Evolutionary conservation across 2,888 invertebrate genomes (phyloP).

Genomic region (Andrena trimmerana): DNA sequence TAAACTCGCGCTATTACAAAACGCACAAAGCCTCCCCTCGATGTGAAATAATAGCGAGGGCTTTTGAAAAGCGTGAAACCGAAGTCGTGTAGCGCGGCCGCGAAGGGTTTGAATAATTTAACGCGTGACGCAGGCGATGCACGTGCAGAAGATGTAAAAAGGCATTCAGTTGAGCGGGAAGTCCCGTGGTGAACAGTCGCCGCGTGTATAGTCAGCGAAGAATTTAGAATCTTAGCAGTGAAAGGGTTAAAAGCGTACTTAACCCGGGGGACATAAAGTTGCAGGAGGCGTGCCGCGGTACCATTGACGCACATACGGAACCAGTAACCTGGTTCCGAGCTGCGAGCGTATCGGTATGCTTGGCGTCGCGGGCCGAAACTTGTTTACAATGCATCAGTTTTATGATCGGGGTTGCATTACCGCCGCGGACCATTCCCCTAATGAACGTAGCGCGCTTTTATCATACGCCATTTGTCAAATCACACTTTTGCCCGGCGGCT

Average conservation of each 20-base stretch:
- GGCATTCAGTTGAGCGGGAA: background rate
- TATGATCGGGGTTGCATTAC: conserved; percentile 51
- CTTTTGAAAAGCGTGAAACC: background rate
- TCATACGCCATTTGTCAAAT: conserved; percentile 70
- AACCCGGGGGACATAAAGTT: conserved; percentile 21
- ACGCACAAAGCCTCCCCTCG: background rate
- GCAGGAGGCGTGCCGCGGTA: background rate
- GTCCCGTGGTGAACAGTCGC: background rate
- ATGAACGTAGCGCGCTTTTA: conserved; percentile 69
- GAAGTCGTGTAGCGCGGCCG: background rate
- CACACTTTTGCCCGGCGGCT: conserved; percentile 47
- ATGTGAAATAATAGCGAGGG: background rate
- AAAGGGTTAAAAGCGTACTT: conserved; percentile 47
- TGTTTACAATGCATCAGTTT: conserved; percentile 63
- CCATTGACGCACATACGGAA: conserved; percentile 11
- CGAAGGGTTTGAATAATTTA: conserved; percentile 25
- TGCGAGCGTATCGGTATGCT: conserved; percentile 14
- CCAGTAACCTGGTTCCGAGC: conserved; percentile 8
- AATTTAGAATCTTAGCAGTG: conserved; percentile 34
- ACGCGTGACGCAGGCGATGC: background rate
- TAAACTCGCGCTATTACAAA: background rate
- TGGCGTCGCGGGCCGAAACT: conserved; percentile 25
- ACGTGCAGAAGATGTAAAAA: background rate
- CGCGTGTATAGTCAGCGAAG: background rate
- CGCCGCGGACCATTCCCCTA: conserved; percentile 59